phyloP scores from a whole-genome alignment of 2,797 vertebrate species.

The Neosalanx taihuensis region DNA sequence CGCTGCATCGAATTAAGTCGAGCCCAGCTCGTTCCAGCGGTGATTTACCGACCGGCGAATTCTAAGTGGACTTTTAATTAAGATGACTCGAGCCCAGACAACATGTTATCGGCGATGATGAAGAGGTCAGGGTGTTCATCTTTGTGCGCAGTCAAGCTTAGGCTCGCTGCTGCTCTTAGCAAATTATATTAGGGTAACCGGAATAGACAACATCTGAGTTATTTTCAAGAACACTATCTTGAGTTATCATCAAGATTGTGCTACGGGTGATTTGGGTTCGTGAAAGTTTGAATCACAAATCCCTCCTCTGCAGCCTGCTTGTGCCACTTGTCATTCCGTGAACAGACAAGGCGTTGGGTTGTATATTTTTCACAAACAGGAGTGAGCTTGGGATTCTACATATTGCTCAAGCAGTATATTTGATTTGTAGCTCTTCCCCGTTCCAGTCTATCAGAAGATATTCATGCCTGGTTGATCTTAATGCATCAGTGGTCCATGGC shows the following conservation, averaged over 20 bases:
- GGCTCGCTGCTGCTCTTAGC: no score
- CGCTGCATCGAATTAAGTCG: slow-evolving; percentile 42
- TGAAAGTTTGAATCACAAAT: slow-evolving; percentile 19
- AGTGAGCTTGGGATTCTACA: slow-evolving; percentile 53
- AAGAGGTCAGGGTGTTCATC: neutral
- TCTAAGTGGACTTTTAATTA: slow-evolving; percentile 53
- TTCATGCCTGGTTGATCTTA: slow-evolving; percentile 65
- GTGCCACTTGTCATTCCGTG: slow-evolving; percentile 37
- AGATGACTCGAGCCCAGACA: slow-evolving; percentile 2
- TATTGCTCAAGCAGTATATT: slow-evolving; percentile 43
- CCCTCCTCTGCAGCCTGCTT: neutral
- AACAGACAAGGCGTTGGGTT: slow-evolving; percentile 24
- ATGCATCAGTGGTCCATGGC: slow-evolving; percentile 53
- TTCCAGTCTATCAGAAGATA: slow-evolving; percentile 54
- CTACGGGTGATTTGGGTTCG: slow-evolving; percentile 7
- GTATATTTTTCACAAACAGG: slow-evolving; percentile 24
- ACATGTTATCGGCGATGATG: neutral
- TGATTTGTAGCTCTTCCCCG: slow-evolving; percentile 46
- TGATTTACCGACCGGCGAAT: slow-evolving; percentile 46
- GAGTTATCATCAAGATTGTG: no score
- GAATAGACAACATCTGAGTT: no score
- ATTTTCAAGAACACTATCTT: no score
- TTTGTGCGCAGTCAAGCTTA: neutral
- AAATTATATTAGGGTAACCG: neutral
- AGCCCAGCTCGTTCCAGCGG: slow-evolving; percentile 27